Evolutionary conservation across 2,113 vertebrate species (phyloP).

Genomic region (Benitochromis conjunctus): DNA sequence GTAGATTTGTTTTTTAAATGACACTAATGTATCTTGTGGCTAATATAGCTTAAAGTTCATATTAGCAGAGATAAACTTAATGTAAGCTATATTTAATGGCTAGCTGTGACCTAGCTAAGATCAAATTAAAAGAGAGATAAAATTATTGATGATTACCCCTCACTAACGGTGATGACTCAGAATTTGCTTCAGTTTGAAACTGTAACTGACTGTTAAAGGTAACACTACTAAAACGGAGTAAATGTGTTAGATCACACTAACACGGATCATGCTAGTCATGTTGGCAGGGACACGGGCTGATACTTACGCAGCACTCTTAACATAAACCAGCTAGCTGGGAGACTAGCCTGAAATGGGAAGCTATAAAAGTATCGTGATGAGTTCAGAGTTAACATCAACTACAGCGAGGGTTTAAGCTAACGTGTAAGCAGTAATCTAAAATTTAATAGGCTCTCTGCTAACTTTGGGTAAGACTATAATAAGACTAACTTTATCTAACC

Average conservation of each 20-base stretch:
- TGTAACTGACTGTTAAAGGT: neutral
- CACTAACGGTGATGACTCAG: neutral
- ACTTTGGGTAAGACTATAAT: neutral
- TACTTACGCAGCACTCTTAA: accelerated
- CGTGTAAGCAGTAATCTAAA: neutral
- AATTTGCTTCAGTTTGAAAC: neutral
- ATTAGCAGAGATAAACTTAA: neutral
- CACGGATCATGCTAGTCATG: neutral
- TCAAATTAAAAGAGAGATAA: neutral
- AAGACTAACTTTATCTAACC: neutral
- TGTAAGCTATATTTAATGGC: neutral
- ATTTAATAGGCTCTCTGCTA: neutral
- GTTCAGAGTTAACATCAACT: neutral
- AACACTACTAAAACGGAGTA: neutral
- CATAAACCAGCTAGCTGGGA: neutral
- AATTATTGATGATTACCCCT: neutral
- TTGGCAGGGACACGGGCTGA: neutral
- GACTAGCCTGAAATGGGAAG: too few species aligned
- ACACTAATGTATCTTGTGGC: neutral
- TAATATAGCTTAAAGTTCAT: neutral
- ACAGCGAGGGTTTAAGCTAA: neutral
- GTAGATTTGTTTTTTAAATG: neutral
- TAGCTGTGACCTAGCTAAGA: neutral
- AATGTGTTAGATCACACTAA: neutral
- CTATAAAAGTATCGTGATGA: neutral